Percentiles rank a stretch among this genome's conserved stretches.
phyloP scores from a whole-genome alignment of 2,113 vertebrate species.

The Genyomyrus donnyi region DNA sequence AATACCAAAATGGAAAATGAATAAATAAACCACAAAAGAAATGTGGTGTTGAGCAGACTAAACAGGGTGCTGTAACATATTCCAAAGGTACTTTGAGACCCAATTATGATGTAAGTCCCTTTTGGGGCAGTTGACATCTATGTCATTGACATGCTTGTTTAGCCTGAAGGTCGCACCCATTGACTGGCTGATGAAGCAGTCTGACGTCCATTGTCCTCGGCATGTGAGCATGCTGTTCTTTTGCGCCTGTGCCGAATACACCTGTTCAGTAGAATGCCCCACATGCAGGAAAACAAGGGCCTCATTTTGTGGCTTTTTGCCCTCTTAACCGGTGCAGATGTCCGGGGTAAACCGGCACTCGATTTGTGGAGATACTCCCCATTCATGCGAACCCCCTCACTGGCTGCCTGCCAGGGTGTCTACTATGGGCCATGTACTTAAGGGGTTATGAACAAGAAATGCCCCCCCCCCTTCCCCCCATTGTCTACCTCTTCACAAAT shows the following conservation, averaged over 20 bases:
- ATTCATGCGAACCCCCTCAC: constrained; percentile 31
- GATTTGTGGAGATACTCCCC: constrained; percentile 63
- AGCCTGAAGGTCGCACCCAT: not conserved
- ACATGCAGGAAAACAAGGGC: not conserved
- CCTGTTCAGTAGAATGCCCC: not conserved
- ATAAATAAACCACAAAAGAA: not conserved
- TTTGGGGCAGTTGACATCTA: not conserved
- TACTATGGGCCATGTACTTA: constrained; percentile 21
- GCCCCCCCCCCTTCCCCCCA: not conserved
- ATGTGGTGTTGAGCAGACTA: not conserved
- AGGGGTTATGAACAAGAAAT: constrained; percentile 1
- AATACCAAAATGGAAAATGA: not conserved
- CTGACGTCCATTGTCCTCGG: not conserved
- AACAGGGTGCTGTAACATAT: not conserved
- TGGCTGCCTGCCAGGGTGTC: constrained; percentile 30
- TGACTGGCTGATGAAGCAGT: not conserved
- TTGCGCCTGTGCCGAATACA: constrained; percentile 47
- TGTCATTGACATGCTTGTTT: not conserved
- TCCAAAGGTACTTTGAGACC: not conserved
- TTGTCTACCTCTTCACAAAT: constrained; percentile 9
- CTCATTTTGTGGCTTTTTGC: constrained; percentile 9
- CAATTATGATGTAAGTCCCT: not conserved
- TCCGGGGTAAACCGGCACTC: constrained; percentile 35
- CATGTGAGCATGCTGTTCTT: not conserved
- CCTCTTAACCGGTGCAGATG: constrained; percentile 12